phyloP scores from a whole-genome alignment of 2,797 vertebrate species.

The Microcaecilia unicolor region DNA sequence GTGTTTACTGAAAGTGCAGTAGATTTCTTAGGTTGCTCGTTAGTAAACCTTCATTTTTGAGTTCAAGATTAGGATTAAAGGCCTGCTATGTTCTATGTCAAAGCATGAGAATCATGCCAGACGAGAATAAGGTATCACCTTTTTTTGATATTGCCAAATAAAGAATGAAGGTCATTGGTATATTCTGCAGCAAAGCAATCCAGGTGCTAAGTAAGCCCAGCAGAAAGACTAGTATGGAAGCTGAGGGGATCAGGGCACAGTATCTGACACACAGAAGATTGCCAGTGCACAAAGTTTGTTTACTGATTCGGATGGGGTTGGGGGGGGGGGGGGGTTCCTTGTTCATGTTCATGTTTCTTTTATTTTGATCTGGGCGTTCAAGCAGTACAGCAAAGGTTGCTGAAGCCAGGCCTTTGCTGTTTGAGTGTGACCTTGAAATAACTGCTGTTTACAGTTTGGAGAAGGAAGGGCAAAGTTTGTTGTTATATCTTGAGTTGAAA shows the following conservation, averaged over 20 bases:
- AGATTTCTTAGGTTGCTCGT: slow-evolving; percentile 16
- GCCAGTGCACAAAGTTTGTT: slow-evolving; percentile 4
- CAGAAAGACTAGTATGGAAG: slow-evolving; percentile 15
- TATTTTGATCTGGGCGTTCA: slow-evolving; percentile 28
- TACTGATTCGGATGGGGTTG: slow-evolving; percentile 15
- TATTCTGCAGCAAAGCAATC: slow-evolving; percentile 55
- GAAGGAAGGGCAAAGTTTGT: slow-evolving; percentile 84
- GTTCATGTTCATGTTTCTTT: slow-evolving; percentile 18
- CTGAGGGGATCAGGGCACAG: background rate
- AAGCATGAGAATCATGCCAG: background rate
- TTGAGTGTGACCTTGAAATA: slow-evolving; percentile 89
- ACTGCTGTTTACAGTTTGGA: slow-evolving; percentile 57
- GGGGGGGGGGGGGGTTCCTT: background rate
- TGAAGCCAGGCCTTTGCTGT: slow-evolving; percentile 33
- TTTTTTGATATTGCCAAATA: slow-evolving; percentile 27
- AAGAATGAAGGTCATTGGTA: slow-evolving; percentile 86
- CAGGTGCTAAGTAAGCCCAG: slow-evolving; percentile 34
- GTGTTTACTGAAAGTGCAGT: background rate
- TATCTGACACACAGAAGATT: slow-evolving; percentile 11
- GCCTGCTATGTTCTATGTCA: background rate
- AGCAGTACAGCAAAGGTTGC: slow-evolving; percentile 64
- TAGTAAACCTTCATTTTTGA: slow-evolving; percentile 7
- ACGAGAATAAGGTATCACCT: slow-evolving; percentile 1
- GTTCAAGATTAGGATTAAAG: slow-evolving; percentile 3
- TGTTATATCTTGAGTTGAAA: slow-evolving; percentile 18